Evolutionary conservation across 1,140 invertebrate genomes (phyloP).

Genomic region (Liolophura sinensis): DNA sequence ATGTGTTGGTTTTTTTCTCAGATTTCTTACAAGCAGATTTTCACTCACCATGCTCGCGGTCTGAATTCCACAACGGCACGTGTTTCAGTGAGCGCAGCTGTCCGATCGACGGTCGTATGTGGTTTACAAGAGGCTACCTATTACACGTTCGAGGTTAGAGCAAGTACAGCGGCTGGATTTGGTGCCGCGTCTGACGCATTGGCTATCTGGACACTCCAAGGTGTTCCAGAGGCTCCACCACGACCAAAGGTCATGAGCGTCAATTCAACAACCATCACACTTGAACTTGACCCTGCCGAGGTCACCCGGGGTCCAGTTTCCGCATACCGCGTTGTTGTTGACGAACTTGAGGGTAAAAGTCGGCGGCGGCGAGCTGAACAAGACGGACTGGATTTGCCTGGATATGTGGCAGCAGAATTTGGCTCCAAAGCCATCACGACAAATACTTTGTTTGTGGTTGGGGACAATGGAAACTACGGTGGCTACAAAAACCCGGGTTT

Average conservation of each 20-base stretch:
- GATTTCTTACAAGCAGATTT: neutral
- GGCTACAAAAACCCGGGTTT: conserved; percentile 37
- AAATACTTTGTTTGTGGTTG: conserved; percentile 27
- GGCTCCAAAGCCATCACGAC: conserved; percentile 21
- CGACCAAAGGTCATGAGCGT: conserved; percentile 12
- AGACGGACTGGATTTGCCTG: conserved; percentile 17
- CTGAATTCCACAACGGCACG: neutral
- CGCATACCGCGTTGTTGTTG: conserved; percentile 32
- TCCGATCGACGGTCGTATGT: conserved; percentile 12
- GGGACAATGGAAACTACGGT: conserved; percentile 33
- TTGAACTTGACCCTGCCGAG: conserved; percentile 32
- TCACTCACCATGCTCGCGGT: neutral
- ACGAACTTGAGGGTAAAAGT: conserved; percentile 18
- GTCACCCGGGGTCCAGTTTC: conserved; percentile 25
- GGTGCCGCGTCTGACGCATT: conserved; percentile 12
- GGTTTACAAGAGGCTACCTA: conserved; percentile 23
- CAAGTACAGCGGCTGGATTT: conserved; percentile 16
- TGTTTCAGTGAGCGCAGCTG: neutral
- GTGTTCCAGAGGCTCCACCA: conserved; percentile 20
- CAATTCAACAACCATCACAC: conserved; percentile 11
- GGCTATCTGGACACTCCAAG: conserved; percentile 21
- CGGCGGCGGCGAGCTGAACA: conserved; percentile 12
- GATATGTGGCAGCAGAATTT: conserved; percentile 28
- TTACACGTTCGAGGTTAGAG: conserved; percentile 27
- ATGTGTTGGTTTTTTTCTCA: neutral